Evolutionary conservation across 2,888 invertebrate species (phyloP), one percentile per base, ranked within the genome.

Genomic region (Phymatocera aterrima): DNA sequence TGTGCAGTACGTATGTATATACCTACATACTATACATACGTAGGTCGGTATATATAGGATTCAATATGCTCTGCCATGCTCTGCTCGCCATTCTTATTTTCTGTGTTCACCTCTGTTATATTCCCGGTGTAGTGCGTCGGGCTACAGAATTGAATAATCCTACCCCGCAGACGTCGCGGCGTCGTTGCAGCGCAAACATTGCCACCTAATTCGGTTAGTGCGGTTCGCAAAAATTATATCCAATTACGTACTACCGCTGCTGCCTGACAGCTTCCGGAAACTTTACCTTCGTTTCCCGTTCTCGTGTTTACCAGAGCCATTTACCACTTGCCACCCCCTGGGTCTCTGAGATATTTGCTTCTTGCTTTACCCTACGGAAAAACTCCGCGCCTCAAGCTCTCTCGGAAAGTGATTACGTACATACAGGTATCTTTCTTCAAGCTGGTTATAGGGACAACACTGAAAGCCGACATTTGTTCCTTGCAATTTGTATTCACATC

Each of bases 141-240:
- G 43, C 8, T 6, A 10, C 43, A 18, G 31, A 46, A 48, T 48
- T 70, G 70, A 70, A 70, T 70, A 68, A 68, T 68, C 24, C 43
- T 8, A 37, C 18, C 37, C 31, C 31, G 34, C 31, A 8, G 61
- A 18, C 61, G 60, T 61, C 60, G 60, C 12, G 65, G 65, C 65
- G 65, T 68, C 65, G 65, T 68, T 68, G 65, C 65, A 68, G 43
- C 65, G 65, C 65, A 68, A 68, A 68, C 65, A 68, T 43, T 34
- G 65, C 65, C 65, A 24, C 65, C 65, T 68, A 68, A 68, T 68
- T 68, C 65, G 65, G 65, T 68, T 68, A 68, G 65, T 68, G 65
- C 43, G 65, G 65, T 68, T 83, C 84, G 82, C 84, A 87, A 87
- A 87, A 87, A 87, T 87, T 86, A 87, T 86, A 87, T 85, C 85